These are phyloP conservation scores for Agrotis clavis DNA, from an alignment of 2,888 invertebrate genomes.

Conservation along the genomic window DNA sequence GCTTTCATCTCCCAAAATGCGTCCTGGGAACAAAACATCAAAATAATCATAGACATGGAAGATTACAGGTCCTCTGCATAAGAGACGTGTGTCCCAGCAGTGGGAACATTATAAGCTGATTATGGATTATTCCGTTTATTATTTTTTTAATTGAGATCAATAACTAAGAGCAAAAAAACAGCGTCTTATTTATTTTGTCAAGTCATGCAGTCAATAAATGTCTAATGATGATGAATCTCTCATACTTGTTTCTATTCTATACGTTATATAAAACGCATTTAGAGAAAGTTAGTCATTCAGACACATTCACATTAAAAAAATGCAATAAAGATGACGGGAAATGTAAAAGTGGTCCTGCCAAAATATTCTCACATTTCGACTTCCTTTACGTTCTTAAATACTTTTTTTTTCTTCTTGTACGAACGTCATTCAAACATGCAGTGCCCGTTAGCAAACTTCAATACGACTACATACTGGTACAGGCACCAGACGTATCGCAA, in stretches of 20 bases:
- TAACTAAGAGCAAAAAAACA: background rate
- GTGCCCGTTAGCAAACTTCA: conserved; percentile 48
- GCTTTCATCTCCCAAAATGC: background rate
- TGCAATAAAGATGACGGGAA: conserved; percentile 12
- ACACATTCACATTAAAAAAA: conserved; percentile 5
- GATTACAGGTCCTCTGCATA: background rate
- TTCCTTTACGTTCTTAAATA: conserved; percentile 26
- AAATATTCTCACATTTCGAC: conserved; percentile 14
- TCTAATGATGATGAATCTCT: background rate
- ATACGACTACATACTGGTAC: conserved; percentile 42
- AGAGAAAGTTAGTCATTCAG: conserved; percentile 29
- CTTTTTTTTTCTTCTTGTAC: background rate
- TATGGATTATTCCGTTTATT: background rate
- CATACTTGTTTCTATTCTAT: no score
- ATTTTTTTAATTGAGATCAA: background rate
- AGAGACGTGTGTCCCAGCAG: background rate
- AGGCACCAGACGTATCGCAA: conserved; percentile 54
- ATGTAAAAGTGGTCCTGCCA: conserved; percentile 29
- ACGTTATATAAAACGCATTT: background rate
- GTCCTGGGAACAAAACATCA: background rate
- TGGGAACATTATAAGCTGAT: background rate
- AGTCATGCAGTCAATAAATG: background rate
- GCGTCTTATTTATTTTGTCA: conserved; percentile 5
- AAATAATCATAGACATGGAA: no score
- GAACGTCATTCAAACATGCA: conserved; percentile 8